Evolutionary conservation across 2,888 invertebrate species (phyloP).

Genomic region (Amphiduros pacificus): DNA sequence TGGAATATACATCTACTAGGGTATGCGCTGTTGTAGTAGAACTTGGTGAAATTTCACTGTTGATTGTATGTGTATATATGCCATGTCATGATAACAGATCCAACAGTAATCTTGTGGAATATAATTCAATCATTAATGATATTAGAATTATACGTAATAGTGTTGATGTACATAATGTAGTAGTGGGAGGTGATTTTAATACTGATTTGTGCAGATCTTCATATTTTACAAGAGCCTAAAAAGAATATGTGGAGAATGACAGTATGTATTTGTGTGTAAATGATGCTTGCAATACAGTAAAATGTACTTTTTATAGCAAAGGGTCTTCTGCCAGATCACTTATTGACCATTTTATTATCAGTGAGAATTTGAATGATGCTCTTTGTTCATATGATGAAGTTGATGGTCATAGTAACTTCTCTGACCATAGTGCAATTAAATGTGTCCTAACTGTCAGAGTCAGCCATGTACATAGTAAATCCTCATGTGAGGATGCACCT

Average conservation of each 20-base stretch:
- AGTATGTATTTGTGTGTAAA: not conserved
- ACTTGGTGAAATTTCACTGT: not conserved
- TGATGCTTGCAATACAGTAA: not conserved
- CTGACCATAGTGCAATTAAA: not conserved
- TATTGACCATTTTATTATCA: not conserved
- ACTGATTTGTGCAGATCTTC: not conserved
- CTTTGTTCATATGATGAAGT: not conserved
- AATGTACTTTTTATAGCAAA: not conserved
- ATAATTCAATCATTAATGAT: not conserved
- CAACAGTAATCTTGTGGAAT: not conserved
- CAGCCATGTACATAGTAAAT: too few species aligned
- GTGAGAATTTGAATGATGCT: not conserved
- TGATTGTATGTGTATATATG: not conserved
- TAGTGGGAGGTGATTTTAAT: not conserved
- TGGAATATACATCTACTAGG: not conserved
- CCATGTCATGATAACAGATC: constrained; percentile 1
- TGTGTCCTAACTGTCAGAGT: too few species aligned
- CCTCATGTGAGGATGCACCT: too few species aligned
- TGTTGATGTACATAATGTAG: not conserved
- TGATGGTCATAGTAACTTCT: not conserved
- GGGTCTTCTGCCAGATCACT: not conserved
- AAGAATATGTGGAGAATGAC: not conserved
- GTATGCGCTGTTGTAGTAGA: not conserved
- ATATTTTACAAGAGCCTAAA: not conserved
- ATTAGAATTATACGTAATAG: not conserved